Percentiles rank a stretch among this genome's conserved stretches.
phyloP scores from a whole-genome alignment of 2,797 vertebrate genomes.

The Amazona finschi region DNA sequence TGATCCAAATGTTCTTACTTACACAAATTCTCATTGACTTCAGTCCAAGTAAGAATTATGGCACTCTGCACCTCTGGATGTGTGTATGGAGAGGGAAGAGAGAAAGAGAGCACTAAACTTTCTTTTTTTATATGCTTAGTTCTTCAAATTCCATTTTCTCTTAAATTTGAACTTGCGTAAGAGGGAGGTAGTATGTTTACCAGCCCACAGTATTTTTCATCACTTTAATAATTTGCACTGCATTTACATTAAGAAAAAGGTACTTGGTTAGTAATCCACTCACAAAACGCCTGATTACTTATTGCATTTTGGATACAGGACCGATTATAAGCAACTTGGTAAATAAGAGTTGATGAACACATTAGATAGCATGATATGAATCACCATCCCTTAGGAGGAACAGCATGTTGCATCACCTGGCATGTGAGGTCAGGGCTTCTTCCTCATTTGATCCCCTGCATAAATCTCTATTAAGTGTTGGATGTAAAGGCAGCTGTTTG shows the following conservation, averaged over 20 bases:
- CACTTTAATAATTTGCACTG: not conserved
- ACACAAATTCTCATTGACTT: constrained; percentile 31
- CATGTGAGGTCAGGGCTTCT: not conserved
- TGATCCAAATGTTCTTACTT: constrained; percentile 29
- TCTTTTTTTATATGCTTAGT: not conserved
- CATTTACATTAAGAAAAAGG: not conserved
- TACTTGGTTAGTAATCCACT: not conserved
- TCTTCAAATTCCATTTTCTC: not conserved
- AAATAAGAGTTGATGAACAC: not conserved
- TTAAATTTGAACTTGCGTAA: not conserved
- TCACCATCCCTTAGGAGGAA: not conserved
- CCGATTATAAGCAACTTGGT: not conserved
- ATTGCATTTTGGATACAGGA: not conserved
- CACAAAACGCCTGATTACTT: not conserved
- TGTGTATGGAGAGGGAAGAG: not conserved
- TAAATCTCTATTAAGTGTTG: not conserved
- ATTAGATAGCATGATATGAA: not conserved
- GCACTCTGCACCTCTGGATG: not conserved
- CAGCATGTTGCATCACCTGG: not conserved
- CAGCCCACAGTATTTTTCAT: not conserved
- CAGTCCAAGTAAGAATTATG: constrained; percentile 6
- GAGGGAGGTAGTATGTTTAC: not conserved
- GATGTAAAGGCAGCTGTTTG: not conserved
- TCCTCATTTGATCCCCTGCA: not conserved
- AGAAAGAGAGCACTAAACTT: not conserved